These are phyloP conservation scores for Oxytorus armatus DNA, from an alignment of 2,888 invertebrate species.

Conservation along the genomic window DNA sequence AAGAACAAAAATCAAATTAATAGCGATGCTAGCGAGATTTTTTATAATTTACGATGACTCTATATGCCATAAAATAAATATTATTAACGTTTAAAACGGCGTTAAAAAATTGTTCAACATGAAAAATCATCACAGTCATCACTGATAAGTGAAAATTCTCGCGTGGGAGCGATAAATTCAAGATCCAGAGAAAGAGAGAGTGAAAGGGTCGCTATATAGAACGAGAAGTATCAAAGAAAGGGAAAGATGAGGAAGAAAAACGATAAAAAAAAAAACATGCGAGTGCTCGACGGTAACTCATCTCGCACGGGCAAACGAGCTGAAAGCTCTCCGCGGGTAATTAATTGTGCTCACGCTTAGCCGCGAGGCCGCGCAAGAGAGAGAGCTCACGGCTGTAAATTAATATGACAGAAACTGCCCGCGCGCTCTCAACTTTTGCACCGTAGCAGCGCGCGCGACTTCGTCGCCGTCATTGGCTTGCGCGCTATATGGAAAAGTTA, in stretches of 20 bases:
- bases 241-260: slow-evolving; percentile 47
- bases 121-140: not conserved
- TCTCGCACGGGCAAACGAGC: slow-evolving; percentile 78
- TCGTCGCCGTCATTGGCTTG: slow-evolving; percentile 13
- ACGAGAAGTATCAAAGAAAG: slow-evolving; percentile 21
- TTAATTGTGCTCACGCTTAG: slow-evolving; percentile 80
- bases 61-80: slow-evolving; percentile 6
- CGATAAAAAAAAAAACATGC: slow-evolving; percentile 54
- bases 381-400: slow-evolving; percentile 75
- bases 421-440: slow-evolving; percentile 60
- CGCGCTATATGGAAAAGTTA: slow-evolving; percentile 30
- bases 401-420: slow-evolving; percentile 75
- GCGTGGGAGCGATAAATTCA: slow-evolving; percentile 46
- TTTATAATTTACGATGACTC: too few relatives aligned
- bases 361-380: slow-evolving; percentile 59
- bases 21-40: too few relatives aligned
- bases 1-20: too few relatives aligned
- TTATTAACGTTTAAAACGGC: not conserved
- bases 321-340: slow-evolving; percentile 78
- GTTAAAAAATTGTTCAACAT: not conserved
- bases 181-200: slow-evolving; percentile 3
- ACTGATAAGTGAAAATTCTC: slow-evolving; percentile 1
- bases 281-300: slow-evolving; percentile 77
- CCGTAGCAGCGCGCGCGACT: not conserved
- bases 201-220: slow-evolving; percentile 14